Evolutionary conservation across 2,888 invertebrate species (phyloP).

Genomic region (Invenusta paracnida): DNA sequence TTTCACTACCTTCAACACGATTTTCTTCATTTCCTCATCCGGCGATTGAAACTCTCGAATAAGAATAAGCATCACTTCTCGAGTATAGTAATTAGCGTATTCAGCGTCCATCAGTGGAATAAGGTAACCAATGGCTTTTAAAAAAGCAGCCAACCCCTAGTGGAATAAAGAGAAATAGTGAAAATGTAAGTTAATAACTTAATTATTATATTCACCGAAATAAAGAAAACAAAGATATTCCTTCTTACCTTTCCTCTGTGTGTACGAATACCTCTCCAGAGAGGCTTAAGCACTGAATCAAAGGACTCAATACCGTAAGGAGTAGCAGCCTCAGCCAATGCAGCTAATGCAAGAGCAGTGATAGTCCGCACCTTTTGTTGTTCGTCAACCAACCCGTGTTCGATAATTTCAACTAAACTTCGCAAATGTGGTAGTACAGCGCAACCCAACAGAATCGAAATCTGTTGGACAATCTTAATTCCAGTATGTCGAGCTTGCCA

Average conservation of each 20-base stretch:
- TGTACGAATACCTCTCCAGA: constrained; percentile 96
- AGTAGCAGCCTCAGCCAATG: constrained; percentile 94
- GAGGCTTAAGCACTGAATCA: constrained; percentile 94
- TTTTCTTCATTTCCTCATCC: constrained; percentile 99
- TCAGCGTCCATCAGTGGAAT: constrained; percentile 99
- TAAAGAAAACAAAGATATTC: too few species aligned
- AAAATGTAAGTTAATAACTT: constrained; percentile 33
- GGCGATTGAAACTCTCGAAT: constrained; percentile 99
- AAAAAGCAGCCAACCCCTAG: constrained; percentile 96
- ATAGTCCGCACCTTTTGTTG: constrained; percentile 98
- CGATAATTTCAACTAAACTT: constrained; percentile 95
- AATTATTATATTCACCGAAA: too few species aligned
- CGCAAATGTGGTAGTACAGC: constrained; percentile 96
- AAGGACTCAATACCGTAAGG: constrained; percentile 99
- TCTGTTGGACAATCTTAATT: constrained; percentile 94
- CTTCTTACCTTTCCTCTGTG: constrained; percentile 69
- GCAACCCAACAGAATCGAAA: constrained; percentile 98
- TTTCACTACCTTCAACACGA: constrained; percentile 91
- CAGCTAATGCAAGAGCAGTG: constrained; percentile 93
- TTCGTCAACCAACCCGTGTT: constrained; percentile 93
- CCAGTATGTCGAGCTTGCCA: constrained; percentile 93
- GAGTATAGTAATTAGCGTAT: constrained; percentile 97
- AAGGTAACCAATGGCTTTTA: constrained; percentile 96
- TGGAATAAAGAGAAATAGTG: too few species aligned
- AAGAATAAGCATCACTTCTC: constrained; percentile 96